Conservation (phyloP, 2,113 vertebrate genomes). For the Bufo bufo region DNA sequence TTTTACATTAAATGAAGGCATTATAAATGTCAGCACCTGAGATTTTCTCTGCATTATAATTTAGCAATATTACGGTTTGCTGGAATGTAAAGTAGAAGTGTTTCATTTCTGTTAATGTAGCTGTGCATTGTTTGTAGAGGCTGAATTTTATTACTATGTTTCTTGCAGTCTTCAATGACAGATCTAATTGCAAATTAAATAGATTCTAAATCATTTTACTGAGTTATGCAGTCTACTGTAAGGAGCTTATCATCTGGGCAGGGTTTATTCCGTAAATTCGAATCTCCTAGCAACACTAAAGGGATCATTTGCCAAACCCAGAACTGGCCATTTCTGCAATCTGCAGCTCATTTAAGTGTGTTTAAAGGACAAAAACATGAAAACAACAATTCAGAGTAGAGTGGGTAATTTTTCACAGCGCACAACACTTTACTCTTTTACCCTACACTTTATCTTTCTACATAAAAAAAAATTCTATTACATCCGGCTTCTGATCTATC, state of each 20-base stretch:
- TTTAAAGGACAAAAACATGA: constrained; percentile 3
- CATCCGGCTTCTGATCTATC: too few species aligned
- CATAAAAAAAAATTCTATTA: background rate
- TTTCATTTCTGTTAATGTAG: background rate
- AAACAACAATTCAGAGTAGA: background rate
- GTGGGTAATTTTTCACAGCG: background rate
- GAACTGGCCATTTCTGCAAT: constrained; percentile 32
- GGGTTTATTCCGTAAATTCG: constrained; percentile 23
- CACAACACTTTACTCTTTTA: too few species aligned
- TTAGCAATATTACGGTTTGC: background rate
- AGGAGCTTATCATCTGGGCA: constrained; percentile 17
- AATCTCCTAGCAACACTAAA: constrained; percentile 38
- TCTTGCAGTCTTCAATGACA: background rate
- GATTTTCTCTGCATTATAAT: background rate
- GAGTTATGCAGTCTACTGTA: background rate
- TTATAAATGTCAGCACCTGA: background rate
- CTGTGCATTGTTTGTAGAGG: background rate
- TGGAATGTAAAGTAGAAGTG: background rate
- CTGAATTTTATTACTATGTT: background rate
- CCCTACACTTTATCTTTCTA: background rate
- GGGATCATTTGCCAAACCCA: constrained; percentile 27
- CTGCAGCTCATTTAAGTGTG: background rate
- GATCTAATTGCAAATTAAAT: constrained; percentile 1
- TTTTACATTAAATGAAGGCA: background rate
- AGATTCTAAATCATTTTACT: constrained; percentile 4